Conservation (phyloP, 2,113 vertebrate genomes). For the Daubentonia madagascariensis region DNA sequence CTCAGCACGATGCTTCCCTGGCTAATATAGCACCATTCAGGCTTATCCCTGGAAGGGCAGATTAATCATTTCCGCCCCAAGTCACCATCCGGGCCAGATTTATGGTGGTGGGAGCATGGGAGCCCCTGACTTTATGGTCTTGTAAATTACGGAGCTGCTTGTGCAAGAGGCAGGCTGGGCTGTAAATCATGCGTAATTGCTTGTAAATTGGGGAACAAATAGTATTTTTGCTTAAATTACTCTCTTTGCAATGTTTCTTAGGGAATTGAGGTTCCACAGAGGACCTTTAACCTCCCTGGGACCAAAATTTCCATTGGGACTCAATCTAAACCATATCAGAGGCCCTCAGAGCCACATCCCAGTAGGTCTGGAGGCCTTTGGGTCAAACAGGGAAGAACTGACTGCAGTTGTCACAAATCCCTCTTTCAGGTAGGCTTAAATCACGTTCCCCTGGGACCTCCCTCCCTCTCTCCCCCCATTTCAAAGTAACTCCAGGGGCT, state of each 20-base stretch:
- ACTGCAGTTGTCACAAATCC: slow-evolving; percentile 48
- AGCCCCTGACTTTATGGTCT: slow-evolving; percentile 86
- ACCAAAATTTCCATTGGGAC: background rate
- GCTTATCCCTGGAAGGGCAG: slow-evolving; percentile 79
- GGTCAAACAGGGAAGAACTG: slow-evolving; percentile 65
- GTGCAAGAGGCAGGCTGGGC: slow-evolving; percentile 81
- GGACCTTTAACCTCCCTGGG: slow-evolving; percentile 51
- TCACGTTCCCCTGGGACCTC: slow-evolving; percentile 26
- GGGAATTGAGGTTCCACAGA: slow-evolving; percentile 39
- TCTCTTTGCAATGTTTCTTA: slow-evolving; percentile 75
- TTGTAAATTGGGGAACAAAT: slow-evolving; percentile 87
- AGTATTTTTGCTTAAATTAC: slow-evolving; percentile 84
- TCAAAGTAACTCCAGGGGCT: slow-evolving; percentile 49
- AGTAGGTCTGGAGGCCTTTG: slow-evolving; percentile 30
- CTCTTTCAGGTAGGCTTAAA: slow-evolving; percentile 47
- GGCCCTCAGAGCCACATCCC: background rate
- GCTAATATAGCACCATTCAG: slow-evolving; percentile 75
- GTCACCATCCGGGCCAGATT: slow-evolving; percentile 79
- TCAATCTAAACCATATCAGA: background rate
- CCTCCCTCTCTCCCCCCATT: background rate
- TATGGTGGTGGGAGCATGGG: slow-evolving; percentile 74
- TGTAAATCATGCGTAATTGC: slow-evolving; percentile 86
- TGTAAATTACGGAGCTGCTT: slow-evolving; percentile 86
- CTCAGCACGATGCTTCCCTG: slow-evolving; percentile 79
- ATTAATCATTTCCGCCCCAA: slow-evolving; percentile 83